These are phyloP conservation scores for Pangasius krempfi DNA, from an alignment of 2,797 vertebrate genomes.

Conservation along the genomic window DNA sequence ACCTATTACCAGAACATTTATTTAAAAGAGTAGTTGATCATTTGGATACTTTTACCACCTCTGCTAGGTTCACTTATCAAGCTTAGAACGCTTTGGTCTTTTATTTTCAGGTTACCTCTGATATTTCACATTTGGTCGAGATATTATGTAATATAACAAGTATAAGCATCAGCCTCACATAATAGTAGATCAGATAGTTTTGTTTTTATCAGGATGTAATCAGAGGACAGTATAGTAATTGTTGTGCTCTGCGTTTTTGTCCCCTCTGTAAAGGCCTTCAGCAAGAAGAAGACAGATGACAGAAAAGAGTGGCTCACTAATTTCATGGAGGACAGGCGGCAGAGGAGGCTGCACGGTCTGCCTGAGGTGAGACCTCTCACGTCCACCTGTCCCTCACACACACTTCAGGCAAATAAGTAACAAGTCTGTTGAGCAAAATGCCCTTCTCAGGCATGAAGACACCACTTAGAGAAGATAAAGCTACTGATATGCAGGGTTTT, in stretches of 20 bases:
- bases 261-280: constrained; percentile 85
- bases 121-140: not conserved
- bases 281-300: constrained; percentile 98
- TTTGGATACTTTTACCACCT: not conserved
- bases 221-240: not conserved
- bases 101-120: not conserved
- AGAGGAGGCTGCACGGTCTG: constrained; percentile 93
- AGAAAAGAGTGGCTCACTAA: constrained; percentile 98
- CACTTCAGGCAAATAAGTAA: not conserved
- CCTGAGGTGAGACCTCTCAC: constrained; percentile 83
- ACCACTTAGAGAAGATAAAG: not conserved
- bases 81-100: not conserved
- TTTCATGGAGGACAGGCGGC: constrained; percentile 97
- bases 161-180: not conserved
- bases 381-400: not conserved
- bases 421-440: not conserved
- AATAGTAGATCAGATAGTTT: not conserved
- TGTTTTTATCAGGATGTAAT: no score
- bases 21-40: not conserved
- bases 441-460: not conserved
- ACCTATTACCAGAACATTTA: not conserved
- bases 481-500: not conserved
- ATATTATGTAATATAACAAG: not conserved
- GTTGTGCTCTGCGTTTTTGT: not conserved
- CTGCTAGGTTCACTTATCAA: not conserved